These are phyloP conservation scores for Lasioglossum albipes DNA, from an alignment of 1,140 invertebrate species.

Conservation along the genomic window DNA sequence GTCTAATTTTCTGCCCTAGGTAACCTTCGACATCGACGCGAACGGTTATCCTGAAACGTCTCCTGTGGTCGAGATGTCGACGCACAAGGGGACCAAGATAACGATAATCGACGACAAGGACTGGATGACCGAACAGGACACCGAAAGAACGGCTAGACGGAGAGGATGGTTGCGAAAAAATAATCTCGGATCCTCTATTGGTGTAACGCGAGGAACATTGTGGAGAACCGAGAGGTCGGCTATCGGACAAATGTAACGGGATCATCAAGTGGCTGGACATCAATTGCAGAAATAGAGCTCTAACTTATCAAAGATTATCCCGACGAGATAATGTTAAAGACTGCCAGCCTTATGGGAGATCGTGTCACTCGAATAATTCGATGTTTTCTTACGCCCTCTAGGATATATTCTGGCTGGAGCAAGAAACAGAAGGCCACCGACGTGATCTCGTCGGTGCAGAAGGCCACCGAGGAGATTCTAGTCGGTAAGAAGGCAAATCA, in stretches of 20 bases:
- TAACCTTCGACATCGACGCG: conserved; percentile 84
- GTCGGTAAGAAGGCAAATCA: no score
- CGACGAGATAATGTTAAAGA: no score
- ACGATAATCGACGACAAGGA: conserved; percentile 92
- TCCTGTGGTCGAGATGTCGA: conserved; percentile 79
- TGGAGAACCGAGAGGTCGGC: conserved; percentile 24
- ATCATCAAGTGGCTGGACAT: conserved; percentile 32
- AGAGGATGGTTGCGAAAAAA: conserved; percentile 82
- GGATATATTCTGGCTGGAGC: no score
- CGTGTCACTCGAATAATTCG: no score
- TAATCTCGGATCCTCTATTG: conserved; percentile 87
- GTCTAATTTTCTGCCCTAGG: conserved; percentile 53
- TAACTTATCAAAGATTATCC: no score
- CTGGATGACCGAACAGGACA: conserved; percentile 87
- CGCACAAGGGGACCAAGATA: conserved; percentile 85
- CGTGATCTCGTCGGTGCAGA: no score
- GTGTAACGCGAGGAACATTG: conserved; percentile 73
- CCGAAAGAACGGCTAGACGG: conserved; percentile 84
- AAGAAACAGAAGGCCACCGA: no score
- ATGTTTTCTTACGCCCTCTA: no score
- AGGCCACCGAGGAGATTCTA: no score
- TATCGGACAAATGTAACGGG: conserved; percentile 36
- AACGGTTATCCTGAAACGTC: conserved; percentile 84
- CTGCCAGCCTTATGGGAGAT: no score
- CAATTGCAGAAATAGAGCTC: background rate